These are phyloP conservation scores for Abrostola triplasia DNA, from an alignment of 2,888 invertebrate genomes.

Conservation along the genomic window DNA sequence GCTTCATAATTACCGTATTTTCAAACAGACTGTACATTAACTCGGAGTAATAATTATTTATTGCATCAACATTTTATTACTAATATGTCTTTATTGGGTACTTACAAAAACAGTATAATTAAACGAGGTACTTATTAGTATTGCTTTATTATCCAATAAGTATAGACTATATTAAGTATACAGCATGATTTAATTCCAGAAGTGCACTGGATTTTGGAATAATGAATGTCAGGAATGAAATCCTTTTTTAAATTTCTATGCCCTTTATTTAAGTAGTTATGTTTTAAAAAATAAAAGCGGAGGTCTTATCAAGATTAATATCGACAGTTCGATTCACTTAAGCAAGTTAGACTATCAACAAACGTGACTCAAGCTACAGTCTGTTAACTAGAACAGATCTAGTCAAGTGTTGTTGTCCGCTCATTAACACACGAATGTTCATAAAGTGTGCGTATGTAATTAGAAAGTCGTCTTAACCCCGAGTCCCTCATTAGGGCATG, in stretches of 20 bases:
- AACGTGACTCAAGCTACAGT: slow-evolving; percentile 4
- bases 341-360: not conserved
- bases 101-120: not conserved
- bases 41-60: slow-evolving; percentile 6
- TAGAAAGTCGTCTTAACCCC: slow-evolving; percentile 71
- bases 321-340: too few species aligned
- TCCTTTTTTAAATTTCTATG: too few species aligned
- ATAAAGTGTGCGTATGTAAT: slow-evolving; percentile 57
- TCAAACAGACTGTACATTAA: slow-evolving; percentile 20
- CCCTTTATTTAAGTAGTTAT: too few species aligned
- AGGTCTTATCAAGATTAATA: too few species aligned
- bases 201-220: too few species aligned
- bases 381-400: slow-evolving; percentile 7
- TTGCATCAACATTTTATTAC: slow-evolving; percentile 1
- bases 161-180: too few species aligned
- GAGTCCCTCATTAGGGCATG: slow-evolving; percentile 69
- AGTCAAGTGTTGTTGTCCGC: slow-evolving; percentile 13
- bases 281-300: too few species aligned
- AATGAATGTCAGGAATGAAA: too few species aligned
- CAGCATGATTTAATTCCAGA: too few species aligned
- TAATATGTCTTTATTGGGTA: slow-evolving; percentile 1
- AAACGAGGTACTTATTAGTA: slow-evolving; percentile 10
- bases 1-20: slow-evolving; percentile 29
- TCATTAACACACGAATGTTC: slow-evolving; percentile 29
- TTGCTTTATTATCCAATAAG: not conserved